These are phyloP conservation scores for Agrilus planipennis DNA, from an alignment of 1,140 invertebrate genomes.

Conservation along the genomic window DNA sequence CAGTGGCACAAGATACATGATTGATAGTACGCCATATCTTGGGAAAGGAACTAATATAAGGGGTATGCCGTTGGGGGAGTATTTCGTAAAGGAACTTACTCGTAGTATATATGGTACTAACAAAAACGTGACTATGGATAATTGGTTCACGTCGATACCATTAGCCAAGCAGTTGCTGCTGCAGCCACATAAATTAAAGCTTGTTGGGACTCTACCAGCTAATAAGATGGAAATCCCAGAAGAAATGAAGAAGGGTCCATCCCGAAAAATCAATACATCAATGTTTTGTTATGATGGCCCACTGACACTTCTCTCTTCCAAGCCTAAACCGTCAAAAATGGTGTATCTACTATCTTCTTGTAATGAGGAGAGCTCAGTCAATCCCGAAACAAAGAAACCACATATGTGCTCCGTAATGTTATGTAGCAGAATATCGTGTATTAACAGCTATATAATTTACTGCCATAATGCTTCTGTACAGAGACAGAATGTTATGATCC, in stretches of 20 bases:
- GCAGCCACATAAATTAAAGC: conserved; percentile 23
- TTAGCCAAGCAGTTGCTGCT: conserved; percentile 10
- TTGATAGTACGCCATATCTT: conserved; percentile 27
- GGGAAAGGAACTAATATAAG: conserved; percentile 23
- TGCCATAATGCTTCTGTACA: not conserved
- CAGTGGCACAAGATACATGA: conserved; percentile 26
- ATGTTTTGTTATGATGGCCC: conserved; percentile 27
- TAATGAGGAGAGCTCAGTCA: conserved; percentile 11
- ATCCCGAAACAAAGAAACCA: not conserved
- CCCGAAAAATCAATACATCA: conserved; percentile 11
- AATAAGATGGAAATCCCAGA: conserved; percentile 25
- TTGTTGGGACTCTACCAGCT: conserved; percentile 23
- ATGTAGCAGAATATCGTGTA: not conserved
- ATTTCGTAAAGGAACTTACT: conserved; percentile 16
- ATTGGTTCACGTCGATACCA: conserved; percentile 9
- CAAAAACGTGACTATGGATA: conserved; percentile 31
- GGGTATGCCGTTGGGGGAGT: conserved; percentile 18
- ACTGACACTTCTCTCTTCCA: conserved; percentile 29
- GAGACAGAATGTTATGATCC: not conserved
- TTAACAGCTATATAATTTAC: not conserved
- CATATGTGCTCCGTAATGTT: not conserved
- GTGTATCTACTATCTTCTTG: conserved; percentile 30
- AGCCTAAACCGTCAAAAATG: conserved; percentile 27
- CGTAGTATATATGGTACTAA: conserved; percentile 24
- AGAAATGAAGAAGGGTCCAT: conserved; percentile 1